Evolutionary conservation across 2,797 vertebrate species (phyloP).

Genomic region (Xerus rutilus): DNA sequence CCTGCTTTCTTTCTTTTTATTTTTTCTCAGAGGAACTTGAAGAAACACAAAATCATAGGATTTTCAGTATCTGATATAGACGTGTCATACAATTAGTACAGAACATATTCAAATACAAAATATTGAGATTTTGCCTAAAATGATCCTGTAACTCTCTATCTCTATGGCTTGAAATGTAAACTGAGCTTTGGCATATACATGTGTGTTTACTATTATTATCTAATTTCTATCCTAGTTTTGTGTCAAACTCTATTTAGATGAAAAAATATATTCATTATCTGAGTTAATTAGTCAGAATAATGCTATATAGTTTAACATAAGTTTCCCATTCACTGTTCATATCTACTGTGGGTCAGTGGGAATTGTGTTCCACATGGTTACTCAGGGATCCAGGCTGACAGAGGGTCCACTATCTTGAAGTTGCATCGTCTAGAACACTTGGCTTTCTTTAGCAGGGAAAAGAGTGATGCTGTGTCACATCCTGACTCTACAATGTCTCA

Average conservation of each 20-base stretch:
- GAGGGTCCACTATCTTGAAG: background rate
- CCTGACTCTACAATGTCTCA: background rate
- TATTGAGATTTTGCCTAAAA: background rate
- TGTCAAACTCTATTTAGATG: conserved; percentile 8
- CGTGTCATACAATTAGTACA: background rate
- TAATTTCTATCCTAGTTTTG: conserved; percentile 8
- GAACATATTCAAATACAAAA: background rate
- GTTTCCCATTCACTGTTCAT: background rate
- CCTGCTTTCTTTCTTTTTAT: background rate
- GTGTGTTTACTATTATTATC: background rate
- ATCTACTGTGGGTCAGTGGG: background rate
- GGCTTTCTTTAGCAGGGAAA: background rate
- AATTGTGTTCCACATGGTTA: no score
- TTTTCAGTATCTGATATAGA: background rate
- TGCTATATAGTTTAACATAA: background rate
- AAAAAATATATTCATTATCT: background rate
- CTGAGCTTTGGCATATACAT: background rate
- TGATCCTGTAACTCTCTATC: background rate
- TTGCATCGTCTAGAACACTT: background rate
- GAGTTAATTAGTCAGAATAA: conserved; percentile 17
- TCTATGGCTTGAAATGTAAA: background rate
- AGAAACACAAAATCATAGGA: background rate
- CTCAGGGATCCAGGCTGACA: background rate
- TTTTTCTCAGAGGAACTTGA: background rate
- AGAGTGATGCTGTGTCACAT: background rate